Evolutionary conservation across 2,888 invertebrate species (phyloP).

Genomic region (Lasioglossum figueresi): DNA sequence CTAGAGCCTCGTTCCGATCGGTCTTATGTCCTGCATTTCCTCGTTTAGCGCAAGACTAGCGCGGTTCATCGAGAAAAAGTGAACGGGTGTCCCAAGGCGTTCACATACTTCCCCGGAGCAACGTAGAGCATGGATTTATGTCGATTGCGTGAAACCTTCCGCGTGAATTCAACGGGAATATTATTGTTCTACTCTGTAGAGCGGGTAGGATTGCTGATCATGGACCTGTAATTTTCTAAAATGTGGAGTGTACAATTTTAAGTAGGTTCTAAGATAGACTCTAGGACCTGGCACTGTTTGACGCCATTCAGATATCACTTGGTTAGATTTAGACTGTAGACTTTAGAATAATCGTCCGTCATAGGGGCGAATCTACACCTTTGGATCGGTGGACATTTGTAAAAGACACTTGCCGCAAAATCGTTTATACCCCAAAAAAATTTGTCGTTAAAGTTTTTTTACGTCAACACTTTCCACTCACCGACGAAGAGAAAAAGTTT

Average conservation of each 20-base stretch:
- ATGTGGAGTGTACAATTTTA: neutral
- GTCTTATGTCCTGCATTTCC: conserved; percentile 53
- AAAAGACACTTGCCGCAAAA: no score
- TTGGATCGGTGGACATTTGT: no score
- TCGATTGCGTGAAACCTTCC: conserved; percentile 59
- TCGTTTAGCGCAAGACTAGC: conserved; percentile 52
- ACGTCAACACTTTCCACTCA: no score
- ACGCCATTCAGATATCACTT: no score
- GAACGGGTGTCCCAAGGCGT: conserved; percentile 56
- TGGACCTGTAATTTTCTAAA: neutral
- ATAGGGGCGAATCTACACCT: no score
- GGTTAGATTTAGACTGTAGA: no score
- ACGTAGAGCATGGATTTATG: conserved; percentile 48
- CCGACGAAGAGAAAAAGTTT: no score
- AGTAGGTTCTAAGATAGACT: neutral
- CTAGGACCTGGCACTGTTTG: no score
- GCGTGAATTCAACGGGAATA: conserved; percentile 38
- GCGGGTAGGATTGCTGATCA: neutral
- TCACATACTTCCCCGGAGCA: conserved; percentile 54
- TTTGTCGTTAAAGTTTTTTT: no score
- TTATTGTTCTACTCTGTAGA: neutral
- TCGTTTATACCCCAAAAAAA: no score
- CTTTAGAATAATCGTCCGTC: no score
- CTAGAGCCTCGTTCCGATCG: conserved; percentile 25
- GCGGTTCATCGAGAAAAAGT: conserved; percentile 58